Conservation (phyloP, 2,888 invertebrate species). For the Chelonus formosanus region DNA sequence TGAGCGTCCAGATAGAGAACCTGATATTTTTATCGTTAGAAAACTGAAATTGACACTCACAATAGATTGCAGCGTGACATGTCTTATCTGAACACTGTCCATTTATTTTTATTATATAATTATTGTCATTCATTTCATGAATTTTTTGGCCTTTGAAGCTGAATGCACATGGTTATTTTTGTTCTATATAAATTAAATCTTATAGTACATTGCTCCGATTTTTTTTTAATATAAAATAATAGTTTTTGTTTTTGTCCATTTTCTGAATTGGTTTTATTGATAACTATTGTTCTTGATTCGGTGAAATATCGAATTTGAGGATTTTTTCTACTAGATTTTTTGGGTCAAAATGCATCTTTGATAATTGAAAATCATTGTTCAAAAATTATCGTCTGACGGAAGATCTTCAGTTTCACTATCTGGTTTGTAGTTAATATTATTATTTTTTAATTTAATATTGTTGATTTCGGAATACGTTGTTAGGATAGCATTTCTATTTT, state of each 20-base stretch:
- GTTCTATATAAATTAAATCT: not conserved
- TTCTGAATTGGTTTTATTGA: not conserved
- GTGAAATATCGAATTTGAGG: not conserved
- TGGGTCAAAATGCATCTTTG: no score
- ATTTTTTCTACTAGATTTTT: not conserved
- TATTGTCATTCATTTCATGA: not conserved
- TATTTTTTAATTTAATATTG: not conserved
- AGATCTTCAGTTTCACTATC: no score
- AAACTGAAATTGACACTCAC: not conserved
- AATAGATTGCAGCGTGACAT: not conserved
- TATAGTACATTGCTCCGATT: not conserved
- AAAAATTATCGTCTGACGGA: no score
- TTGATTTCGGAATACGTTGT: not conserved
- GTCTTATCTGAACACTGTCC: not conserved
- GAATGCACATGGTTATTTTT: conserved; percentile 3
- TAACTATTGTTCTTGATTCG: not conserved
- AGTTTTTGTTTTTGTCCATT: not conserved
- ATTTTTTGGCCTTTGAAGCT: not conserved
- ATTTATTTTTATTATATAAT: not conserved
- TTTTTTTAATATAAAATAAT: not conserved
- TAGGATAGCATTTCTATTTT: conserved; percentile 8
- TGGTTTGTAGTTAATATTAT: no score
- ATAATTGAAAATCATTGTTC: no score
- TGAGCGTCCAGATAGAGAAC: not conserved
- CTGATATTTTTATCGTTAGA: not conserved